Percentiles rank a stretch among this genome's conserved stretches.
Evolutionary conservation across 2,797 vertebrate species (phyloP).

Genomic region (Myotis findleyi): DNA sequence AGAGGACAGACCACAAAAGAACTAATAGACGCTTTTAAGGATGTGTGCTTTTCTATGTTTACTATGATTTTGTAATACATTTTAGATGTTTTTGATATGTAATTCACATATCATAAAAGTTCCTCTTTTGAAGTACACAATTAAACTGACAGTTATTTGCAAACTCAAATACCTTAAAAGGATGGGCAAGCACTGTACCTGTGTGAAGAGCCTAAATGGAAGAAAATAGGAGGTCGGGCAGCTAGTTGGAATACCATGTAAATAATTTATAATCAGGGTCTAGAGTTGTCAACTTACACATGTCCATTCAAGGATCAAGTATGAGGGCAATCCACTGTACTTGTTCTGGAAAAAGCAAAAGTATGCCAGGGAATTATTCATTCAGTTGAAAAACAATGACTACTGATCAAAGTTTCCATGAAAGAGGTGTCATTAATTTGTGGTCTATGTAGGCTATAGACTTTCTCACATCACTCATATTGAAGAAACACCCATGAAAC

Average conservation of each 20-base stretch:
- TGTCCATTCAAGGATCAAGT: not conserved
- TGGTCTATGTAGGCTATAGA: not conserved
- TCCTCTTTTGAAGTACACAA: not conserved
- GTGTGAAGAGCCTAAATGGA: not conserved
- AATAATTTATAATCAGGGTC: not conserved
- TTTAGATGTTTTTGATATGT: not conserved
- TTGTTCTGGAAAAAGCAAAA: not conserved
- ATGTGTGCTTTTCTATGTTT: not conserved
- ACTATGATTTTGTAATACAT: not conserved
- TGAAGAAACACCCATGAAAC: not conserved
- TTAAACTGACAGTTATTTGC: not conserved
- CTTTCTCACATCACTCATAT: not conserved
- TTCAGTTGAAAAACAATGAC: not conserved
- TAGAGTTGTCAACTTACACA: not conserved
- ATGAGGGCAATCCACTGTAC: not conserved
- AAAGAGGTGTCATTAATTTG: not conserved
- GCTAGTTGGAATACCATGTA: not conserved
- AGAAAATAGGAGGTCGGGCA: not conserved
- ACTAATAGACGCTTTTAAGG: not conserved
- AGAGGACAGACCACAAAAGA: not conserved
- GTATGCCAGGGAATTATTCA: not conserved
- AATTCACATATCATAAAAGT: not conserved
- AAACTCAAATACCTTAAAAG: not conserved
- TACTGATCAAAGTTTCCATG: not conserved
- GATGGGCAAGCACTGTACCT: not conserved